These are phyloP conservation scores for Sebastes iracundus DNA, from an alignment of 2,797 vertebrate genomes.

Conservation along the genomic window DNA sequence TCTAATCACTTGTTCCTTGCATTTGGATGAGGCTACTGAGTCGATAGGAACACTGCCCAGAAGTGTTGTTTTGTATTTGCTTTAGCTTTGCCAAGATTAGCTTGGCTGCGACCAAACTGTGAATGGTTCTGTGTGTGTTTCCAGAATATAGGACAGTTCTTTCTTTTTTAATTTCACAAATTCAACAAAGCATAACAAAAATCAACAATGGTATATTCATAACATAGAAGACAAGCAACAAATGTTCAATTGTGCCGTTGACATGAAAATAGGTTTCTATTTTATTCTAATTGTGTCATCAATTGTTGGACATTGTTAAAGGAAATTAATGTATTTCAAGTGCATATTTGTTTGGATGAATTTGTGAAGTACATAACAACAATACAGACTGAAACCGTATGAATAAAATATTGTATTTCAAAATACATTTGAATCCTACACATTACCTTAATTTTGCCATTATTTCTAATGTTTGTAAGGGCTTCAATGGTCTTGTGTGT, in stretches of 20 bases:
- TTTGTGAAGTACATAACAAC: not conserved
- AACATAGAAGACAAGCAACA: not conserved
- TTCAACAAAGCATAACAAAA: conserved; percentile 38
- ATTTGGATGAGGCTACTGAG: conserved; percentile 57
- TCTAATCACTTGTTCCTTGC: conserved; percentile 67
- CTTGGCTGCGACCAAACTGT: conserved; percentile 55
- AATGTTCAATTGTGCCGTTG: not conserved
- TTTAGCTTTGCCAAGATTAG: conserved; percentile 59
- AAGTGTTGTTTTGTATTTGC: conserved; percentile 63
- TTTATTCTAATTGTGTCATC: conserved; percentile 31
- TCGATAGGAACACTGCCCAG: conserved; percentile 62
- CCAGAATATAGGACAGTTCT: conserved; percentile 26
- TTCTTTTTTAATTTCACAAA: conserved; percentile 34
- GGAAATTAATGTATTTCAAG: not conserved
- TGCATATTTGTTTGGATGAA: not conserved
- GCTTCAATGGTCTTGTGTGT: not conserved
- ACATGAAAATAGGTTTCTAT: not conserved
- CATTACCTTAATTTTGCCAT: not conserved
- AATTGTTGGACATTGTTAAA: conserved; percentile 21
- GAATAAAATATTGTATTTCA: not conserved
- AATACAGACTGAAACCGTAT: not conserved
- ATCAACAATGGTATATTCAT: not conserved
- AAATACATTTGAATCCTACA: not conserved
- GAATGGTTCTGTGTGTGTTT: conserved; percentile 31
- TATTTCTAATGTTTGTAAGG: not conserved